These are phyloP conservation scores for Aurelia coerulea DNA, from an alignment of 30 jellyfish, hydroid and myxozoan genomes.

Conservation along the genomic window DNA sequence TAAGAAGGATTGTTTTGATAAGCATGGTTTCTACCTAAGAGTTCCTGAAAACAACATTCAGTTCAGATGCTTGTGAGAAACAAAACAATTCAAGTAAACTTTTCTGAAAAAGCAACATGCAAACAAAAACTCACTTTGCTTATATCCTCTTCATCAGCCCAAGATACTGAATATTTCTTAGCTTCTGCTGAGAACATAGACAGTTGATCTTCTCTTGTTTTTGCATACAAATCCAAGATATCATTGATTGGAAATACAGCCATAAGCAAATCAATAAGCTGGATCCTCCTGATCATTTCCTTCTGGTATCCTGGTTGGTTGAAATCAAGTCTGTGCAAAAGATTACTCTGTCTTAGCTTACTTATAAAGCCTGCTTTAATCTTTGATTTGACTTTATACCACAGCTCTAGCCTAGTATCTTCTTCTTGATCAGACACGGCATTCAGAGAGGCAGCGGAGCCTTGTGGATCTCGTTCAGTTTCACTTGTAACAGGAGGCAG, in stretches of 20 bases:
- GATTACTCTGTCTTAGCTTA: constrained; percentile 37
- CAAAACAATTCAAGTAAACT: too few species aligned
- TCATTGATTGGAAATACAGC: constrained; percentile 44
- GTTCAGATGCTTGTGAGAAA: too few species aligned
- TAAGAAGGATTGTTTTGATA: too few species aligned
- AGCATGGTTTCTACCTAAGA: too few species aligned
- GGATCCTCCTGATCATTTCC: constrained; percentile 51
- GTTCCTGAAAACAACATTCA: too few species aligned
- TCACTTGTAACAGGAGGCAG: constrained; percentile 71
- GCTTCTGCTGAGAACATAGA: constrained; percentile 23
- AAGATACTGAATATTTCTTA: constrained; percentile 64
- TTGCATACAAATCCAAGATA: constrained; percentile 47
- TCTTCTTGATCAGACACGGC: constrained; percentile 43
- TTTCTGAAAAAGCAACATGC: neutral
- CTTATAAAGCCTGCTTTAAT: constrained; percentile 42
- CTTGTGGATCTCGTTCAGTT: constrained; percentile 16
- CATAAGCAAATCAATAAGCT: constrained; percentile 49
- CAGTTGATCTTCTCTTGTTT: constrained; percentile 30
- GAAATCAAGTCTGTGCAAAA: constrained; percentile 12
- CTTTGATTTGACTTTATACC: constrained; percentile 46
- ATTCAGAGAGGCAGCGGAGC: constrained; percentile 61
- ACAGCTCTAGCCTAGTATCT: constrained; percentile 36
- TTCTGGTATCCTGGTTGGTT: constrained; percentile 54
- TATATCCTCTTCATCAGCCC: constrained; percentile 72
- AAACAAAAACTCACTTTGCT: constrained; percentile 14